A percentile compares a stretch with the other conserved stretches of the same genome.
Evolutionary conservation across 2,888 invertebrate species (phyloP).

Genomic region (Apotomis turbidana): DNA sequence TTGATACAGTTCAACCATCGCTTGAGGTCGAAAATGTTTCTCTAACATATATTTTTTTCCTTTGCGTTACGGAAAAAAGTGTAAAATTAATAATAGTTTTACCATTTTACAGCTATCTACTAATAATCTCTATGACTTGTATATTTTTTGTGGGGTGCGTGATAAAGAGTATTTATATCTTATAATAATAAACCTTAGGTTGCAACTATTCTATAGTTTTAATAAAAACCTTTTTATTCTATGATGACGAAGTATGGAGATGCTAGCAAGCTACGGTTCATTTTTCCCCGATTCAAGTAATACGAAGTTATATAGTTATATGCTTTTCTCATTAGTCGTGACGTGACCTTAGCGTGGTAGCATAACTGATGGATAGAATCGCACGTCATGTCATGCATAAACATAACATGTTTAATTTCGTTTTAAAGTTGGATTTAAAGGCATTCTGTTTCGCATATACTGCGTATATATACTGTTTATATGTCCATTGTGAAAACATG

Average conservation of each 20-base stretch:
- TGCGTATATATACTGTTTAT: too few species aligned
- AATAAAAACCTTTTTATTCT: not conserved
- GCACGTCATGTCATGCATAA: not conserved
- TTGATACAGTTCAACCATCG: too few species aligned
- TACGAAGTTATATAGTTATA: not conserved
- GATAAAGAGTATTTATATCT: not conserved
- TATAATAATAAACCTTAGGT: not conserved
- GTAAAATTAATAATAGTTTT: too few species aligned
- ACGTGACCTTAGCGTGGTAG: not conserved
- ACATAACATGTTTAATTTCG: too few species aligned
- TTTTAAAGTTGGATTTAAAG: too few species aligned
- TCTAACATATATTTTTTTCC: too few species aligned
- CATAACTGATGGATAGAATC: not conserved
- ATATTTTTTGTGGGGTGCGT: not conserved
- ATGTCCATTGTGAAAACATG: too few species aligned
- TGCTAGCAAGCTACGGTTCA: not conserved
- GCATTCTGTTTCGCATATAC: too few species aligned
- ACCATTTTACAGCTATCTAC: too few species aligned
- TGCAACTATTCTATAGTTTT: not conserved
- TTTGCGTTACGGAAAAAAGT: too few species aligned
- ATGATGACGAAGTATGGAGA: not conserved
- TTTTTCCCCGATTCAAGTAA: not conserved
- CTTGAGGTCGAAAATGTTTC: too few species aligned
- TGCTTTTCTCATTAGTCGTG: too few species aligned
- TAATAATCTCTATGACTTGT: not conserved